Conservation (phyloP, 2,113 vertebrate genomes). For the Petrocephalus microphthalmus region DNA sequence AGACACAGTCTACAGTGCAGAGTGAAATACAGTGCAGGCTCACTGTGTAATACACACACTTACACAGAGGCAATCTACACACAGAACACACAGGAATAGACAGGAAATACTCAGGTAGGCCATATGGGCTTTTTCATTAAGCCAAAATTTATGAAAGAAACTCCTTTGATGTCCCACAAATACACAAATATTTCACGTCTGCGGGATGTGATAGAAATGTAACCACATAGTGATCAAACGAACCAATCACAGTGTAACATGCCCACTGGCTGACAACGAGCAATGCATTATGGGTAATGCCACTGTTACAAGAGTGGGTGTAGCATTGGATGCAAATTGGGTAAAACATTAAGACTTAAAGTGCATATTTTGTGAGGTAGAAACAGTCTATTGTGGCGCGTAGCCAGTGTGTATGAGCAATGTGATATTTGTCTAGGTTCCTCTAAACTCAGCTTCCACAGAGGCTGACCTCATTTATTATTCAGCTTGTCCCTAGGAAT, state of each 20-base stretch:
- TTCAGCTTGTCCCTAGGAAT: slow-evolving; percentile 5
- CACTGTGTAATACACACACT: background rate
- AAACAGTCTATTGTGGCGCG: background rate
- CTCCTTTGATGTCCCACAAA: background rate
- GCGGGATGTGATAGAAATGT: background rate
- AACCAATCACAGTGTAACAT: background rate
- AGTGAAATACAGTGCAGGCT: background rate
- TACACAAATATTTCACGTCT: background rate
- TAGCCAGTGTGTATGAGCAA: background rate
- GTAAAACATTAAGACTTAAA: background rate
- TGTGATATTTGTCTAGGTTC: slow-evolving; percentile 3
- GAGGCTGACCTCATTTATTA: slow-evolving; percentile 4
- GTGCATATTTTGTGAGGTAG: background rate
- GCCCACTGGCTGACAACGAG: background rate
- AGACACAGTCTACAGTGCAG: background rate
- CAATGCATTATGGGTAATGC: background rate
- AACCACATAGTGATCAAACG: background rate
- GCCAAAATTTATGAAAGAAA: background rate
- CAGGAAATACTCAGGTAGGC: background rate
- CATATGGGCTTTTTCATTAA: background rate
- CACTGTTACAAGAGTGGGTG: background rate
- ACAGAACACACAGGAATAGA: background rate
- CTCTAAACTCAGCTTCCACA: background rate
- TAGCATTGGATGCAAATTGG: background rate
- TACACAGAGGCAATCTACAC: background rate